Evolutionary conservation across 2,113 vertebrate species (phyloP), one percentile per base, ranked within the genome.

Genomic region (Elgaria multicarinata): DNA sequence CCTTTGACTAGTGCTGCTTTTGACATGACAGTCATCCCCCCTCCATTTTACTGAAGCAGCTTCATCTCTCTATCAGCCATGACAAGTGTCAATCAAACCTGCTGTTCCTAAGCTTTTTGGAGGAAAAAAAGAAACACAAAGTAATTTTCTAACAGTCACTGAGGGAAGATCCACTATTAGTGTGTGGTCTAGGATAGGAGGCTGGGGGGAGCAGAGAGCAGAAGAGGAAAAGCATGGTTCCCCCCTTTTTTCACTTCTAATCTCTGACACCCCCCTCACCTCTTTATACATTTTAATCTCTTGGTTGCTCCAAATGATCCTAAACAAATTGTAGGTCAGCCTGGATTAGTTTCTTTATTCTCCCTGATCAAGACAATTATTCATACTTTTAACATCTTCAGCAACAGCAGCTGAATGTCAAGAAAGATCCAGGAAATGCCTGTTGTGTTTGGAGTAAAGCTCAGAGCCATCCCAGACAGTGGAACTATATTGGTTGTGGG

Each of bases 31-130:
- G 92, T 91, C 92, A 95, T 87, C 87, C 55, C 92, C 91, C 95
- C 86, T 86, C 39, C 91, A 92, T 95, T 96, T 97, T 96, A 96
- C 96, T 96, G 96, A 98, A 96, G 96, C 96, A 94, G 97, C 97
- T 97, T 96, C 95, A 92, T 98, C 98, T 98, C 98, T 98, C 98
- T 98, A 97, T 98, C 98, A 96, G 97, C 91, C 93, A 95, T 98
- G 98, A 99, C 98, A 99, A 99, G 97, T 98, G 98, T 97, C 99
- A 99, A 98, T 99, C 98, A 99, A 98, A 97, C 96, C 96, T 96
- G 96, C 95, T 90, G 94, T 95, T 94, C 97, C 95, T 94, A 95
- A 94, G 95, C 95, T 95, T 97, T 95, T 97, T 86, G 92, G 80
- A 91, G 85, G 53, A 83, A 93, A 92, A 36, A 90, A 93, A 87